Evolutionary conservation across 2,797 vertebrate genomes (phyloP).

Genomic region (Microhierax caerulescens): DNA sequence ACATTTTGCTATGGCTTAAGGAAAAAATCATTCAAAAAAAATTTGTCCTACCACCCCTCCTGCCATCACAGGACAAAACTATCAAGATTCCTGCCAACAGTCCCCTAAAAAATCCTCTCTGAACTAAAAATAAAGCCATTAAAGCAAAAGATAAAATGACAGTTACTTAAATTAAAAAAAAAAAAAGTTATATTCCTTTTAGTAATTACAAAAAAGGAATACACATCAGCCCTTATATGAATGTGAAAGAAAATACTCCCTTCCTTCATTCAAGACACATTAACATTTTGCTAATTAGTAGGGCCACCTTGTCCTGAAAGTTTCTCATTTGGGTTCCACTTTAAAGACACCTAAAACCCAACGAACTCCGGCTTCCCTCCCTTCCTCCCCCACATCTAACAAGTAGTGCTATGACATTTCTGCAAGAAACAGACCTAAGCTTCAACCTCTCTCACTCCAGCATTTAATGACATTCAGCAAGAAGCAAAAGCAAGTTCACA

Average conservation of each 20-base stretch:
- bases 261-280: neutral
- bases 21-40: neutral
- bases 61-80: neutral
- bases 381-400: neutral
- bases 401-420: neutral
- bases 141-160: neutral
- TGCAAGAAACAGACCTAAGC: neutral
- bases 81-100: neutral
- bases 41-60: neutral
- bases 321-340: neutral
- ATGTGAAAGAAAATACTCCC: neutral
- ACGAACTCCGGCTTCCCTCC: neutral
- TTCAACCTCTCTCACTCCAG: neutral
- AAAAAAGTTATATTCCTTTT: neutral
- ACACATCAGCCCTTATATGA: neutral
- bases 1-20: accelerated
- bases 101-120: neutral
- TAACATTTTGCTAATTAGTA: neutral
- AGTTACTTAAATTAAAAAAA: neutral
- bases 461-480: neutral
- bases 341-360: neutral
- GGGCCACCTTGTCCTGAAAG: neutral
- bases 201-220: neutral
- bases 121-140: neutral
- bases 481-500: neutral